Evolutionary conservation across 2,797 vertebrate genomes (phyloP).

Genomic region (Phalanger gymnotis): DNA sequence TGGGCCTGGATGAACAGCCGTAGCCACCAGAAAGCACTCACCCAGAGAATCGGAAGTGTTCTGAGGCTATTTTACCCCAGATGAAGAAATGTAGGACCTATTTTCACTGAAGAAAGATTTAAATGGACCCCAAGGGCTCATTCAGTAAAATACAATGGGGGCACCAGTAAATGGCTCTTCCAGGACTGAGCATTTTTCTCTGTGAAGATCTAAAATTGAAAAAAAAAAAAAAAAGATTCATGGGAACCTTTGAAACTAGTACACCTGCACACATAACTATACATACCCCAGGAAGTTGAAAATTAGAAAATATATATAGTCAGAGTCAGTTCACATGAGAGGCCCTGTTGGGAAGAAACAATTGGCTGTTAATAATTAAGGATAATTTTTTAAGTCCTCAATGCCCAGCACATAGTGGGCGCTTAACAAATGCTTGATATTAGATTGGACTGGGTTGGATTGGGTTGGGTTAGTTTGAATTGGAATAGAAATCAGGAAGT

Average conservation of each 20-base stretch:
- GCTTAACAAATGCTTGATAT: neutral
- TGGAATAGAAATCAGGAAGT: neutral
- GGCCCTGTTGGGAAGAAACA: neutral
- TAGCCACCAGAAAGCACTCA: neutral
- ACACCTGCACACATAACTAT: neutral
- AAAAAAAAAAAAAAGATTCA: neutral
- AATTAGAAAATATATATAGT: neutral
- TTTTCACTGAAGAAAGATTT: neutral
- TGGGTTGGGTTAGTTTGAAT: neutral
- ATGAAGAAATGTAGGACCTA: neutral
- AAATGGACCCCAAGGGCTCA: neutral
- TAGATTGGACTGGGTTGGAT: neutral
- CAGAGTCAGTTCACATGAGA: neutral
- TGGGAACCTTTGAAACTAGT: neutral
- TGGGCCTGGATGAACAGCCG: neutral
- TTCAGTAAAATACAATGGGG: neutral
- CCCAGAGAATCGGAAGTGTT: neutral
- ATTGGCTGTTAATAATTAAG: neutral
- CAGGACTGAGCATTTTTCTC: neutral
- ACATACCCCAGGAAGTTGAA: neutral
- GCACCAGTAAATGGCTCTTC: neutral
- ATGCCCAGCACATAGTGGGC: neutral
- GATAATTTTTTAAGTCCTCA: neutral
- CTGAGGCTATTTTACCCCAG: neutral
- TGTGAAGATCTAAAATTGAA: neutral